A percentile compares a stretch with the other conserved stretches of the same genome.
Conservation (phyloP, 2,797 vertebrate genomes). For the Kryptolebias ocellatus region DNA sequence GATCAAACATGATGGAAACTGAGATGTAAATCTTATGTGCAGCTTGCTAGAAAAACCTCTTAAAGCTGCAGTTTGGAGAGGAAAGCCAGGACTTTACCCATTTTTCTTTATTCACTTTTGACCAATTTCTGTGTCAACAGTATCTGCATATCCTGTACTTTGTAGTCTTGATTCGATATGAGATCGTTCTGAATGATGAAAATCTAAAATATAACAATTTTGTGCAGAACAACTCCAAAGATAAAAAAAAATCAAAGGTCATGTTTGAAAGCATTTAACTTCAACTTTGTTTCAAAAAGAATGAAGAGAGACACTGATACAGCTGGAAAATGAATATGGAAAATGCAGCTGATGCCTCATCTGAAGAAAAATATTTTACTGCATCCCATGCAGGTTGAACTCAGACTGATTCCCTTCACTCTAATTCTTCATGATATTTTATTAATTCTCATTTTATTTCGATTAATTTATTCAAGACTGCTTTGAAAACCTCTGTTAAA, state of each 20-base stretch:
- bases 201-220: not conserved
- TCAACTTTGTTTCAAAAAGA: too few species aligned
- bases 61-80: conserved; percentile 16
- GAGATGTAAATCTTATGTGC: conserved; percentile 54
- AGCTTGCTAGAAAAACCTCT: conserved; percentile 29
- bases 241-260: not conserved
- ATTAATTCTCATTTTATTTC: too few species aligned
- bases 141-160: not conserved
- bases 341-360: not conserved
- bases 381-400: too few species aligned
- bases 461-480: too few species aligned
- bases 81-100: conserved; percentile 6
- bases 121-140: too few species aligned
- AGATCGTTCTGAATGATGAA: not conserved
- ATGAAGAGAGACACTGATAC: not conserved
- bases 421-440: too few species aligned
- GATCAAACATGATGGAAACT: conserved; percentile 53
- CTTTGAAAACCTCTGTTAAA: too few species aligned
- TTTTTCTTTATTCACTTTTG: conserved; percentile 8
- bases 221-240: not conserved
- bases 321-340: not conserved
- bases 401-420: too few species aligned
- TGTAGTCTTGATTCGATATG: not conserved
- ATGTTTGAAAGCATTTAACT: not conserved
- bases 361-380: not conserved